Evolutionary conservation across 2,797 vertebrate genomes (phyloP), one percentile per base, ranked within the genome.

Genomic region (Podarcis siculus): DNA sequence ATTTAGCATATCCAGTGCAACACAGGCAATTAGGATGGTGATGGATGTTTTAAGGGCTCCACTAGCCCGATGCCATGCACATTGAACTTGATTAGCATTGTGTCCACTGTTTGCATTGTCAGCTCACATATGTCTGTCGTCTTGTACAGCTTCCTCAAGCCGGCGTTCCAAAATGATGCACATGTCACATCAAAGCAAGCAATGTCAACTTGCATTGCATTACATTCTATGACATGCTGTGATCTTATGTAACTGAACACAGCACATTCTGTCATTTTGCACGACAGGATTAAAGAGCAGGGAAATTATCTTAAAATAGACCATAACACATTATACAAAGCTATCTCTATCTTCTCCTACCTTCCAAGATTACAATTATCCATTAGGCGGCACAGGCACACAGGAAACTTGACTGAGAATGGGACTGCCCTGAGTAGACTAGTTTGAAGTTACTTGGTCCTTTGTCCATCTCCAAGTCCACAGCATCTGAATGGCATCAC

Each of bases 71-170:
- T 82, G 30, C 35, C 80, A 76, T 76, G 61, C 58, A 35, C 12
- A n/a, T 37, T 49, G 67, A 66, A 67, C 30, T 55, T 73, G 67
- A 32, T 76, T 78, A 72, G 0, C 5, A 8, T 17, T 67, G 6
- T 75, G 35, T 30, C 17, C 87, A 64, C 35, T 78, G 2, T n/a
- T n/a, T 0, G 3, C 8, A 87, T 49, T 12, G 37, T 78, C 79
- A 82, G 10, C 23, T 66, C 83, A 83, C 37, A 27, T 37, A 61
- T 85, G 87, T 78, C 19, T 72, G 21, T 35, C 72, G 8, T 25
- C 67, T 90, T 90, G n/a, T 73, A 45, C 82, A 35, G 1, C 71
- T 91, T 92, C 77, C n/a, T 35, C 89, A 71, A 85, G 87, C 85
- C 1, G 66, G 3, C 64, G 39, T 89, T 89, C 30, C 72, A 58